Evolutionary conservation across 2,797 vertebrate genomes (phyloP).

Genomic region (Chrysocyon brachyurus): DNA sequence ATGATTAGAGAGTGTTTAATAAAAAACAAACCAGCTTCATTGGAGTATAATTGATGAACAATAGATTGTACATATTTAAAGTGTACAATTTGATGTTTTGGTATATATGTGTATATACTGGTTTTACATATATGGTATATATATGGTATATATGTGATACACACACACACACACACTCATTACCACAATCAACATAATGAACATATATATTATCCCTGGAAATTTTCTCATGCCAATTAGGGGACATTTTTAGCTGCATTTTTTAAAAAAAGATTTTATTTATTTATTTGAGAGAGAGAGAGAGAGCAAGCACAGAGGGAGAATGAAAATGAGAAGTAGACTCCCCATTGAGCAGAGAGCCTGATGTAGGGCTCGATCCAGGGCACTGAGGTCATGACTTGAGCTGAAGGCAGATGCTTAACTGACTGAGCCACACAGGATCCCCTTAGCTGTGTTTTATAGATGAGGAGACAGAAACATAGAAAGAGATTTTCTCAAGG

Average conservation of each 20-base stretch:
- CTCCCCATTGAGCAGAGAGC: no score
- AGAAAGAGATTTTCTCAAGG: neutral
- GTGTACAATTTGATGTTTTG: neutral
- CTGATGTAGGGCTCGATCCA: no score
- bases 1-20: neutral
- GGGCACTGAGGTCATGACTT: no score
- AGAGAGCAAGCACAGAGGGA: no score
- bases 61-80: conserved; percentile 1
- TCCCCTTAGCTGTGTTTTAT: neutral
- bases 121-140: neutral
- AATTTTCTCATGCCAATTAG: neutral
- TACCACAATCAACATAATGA: neutral
- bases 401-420: no score
- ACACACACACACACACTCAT: neutral
- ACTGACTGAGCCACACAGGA: no score
- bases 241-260: neutral
- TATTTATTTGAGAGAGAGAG: no score
- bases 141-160: neutral
- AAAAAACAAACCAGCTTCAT: neutral
- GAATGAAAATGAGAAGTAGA: no score
- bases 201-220: neutral
- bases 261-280: no score
- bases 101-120: neutral
- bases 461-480: neutral
- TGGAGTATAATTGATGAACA: neutral